Conservation (phyloP, 2,113 vertebrate species). For the Aspidoscelis tigris region DNA sequence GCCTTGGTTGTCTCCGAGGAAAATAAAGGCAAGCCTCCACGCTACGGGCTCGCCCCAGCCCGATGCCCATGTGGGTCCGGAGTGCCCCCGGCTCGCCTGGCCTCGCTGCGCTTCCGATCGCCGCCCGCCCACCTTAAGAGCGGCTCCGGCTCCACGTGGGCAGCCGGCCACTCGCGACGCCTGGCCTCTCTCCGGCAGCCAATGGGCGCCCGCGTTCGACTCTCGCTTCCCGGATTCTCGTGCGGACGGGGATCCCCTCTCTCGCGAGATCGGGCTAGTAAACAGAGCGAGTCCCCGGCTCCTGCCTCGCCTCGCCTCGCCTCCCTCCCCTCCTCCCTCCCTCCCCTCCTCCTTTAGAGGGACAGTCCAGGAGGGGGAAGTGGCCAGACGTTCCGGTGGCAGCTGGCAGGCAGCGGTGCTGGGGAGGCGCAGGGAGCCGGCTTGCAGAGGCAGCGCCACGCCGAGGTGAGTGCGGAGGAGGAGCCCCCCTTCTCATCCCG, state of each 20-base stretch:
- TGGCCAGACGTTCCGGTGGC: neutral
- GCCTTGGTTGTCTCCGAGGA: too few species aligned
- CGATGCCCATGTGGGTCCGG: too few species aligned
- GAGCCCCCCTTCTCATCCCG: neutral
- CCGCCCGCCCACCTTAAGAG: neutral
- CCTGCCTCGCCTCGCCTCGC: neutral
- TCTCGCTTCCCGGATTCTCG: neutral
- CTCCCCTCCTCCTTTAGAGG: neutral
- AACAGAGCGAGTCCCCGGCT: conserved; percentile 32
- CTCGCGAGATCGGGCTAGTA: conserved; percentile 62
- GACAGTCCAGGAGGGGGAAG: neutral
- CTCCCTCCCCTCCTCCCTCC: neutral
- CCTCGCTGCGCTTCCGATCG: too few species aligned
- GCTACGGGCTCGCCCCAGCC: too few species aligned
- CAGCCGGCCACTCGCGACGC: neutral
- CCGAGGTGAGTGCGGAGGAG: neutral
- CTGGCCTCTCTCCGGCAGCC: neutral
- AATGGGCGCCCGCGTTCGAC: neutral
- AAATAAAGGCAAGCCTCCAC: too few species aligned
- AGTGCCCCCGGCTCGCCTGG: too few species aligned
- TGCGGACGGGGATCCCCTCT: neutral
- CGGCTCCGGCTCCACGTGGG: neutral
- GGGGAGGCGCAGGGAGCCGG: neutral
- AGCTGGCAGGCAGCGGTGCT: too few species aligned
- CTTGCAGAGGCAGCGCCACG: neutral